Percentiles rank a stretch among this genome's conserved stretches.
phyloP scores from a whole-genome alignment of 2,888 invertebrate genomes.

The Teleogryllus oceanicus region DNA sequence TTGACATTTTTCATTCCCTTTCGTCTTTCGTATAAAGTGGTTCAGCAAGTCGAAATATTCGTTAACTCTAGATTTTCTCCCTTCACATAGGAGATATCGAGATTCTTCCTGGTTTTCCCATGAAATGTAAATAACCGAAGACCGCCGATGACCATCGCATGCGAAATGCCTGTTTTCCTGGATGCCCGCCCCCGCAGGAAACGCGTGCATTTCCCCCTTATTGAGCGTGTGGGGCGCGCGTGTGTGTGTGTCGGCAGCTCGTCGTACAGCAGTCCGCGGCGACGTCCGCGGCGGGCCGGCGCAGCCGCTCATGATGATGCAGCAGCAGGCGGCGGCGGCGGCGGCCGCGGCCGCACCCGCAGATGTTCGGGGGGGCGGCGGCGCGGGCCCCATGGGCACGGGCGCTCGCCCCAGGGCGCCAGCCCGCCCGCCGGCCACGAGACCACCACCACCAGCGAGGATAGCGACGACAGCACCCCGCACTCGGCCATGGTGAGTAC shows the following conservation, averaged over 20 bases:
- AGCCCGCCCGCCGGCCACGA: slow-evolving; percentile 44
- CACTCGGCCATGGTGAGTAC: slow-evolving; percentile 59
- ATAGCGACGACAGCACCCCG: slow-evolving; percentile 79
- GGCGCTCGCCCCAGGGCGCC: slow-evolving; percentile 39
- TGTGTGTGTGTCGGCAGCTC: slow-evolving; percentile 42
- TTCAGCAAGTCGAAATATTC: no score
- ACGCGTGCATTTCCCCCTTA: no score
- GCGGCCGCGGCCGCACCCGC: slow-evolving; percentile 43
- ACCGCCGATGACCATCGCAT: no score
- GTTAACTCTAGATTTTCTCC: no score
- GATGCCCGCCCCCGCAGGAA: no score
- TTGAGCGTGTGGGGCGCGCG: not conserved
- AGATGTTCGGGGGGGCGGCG: slow-evolving; percentile 48
- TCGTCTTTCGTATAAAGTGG: no score
- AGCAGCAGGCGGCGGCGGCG: slow-evolving; percentile 37
- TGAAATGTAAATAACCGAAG: no score
- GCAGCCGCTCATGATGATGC: slow-evolving; percentile 40
- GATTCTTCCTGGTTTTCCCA: no score
- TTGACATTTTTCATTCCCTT: no score
- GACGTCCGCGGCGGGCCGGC: slow-evolving; percentile 53
- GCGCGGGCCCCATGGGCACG: slow-evolving; percentile 41
- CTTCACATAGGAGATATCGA: no score
- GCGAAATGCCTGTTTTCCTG: no score
- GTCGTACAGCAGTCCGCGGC: slow-evolving; percentile 49
- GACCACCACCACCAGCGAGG: slow-evolving; percentile 72